Base-by-base conservation (phyloP, 2,797 vertebrate genomes). In the Hipposideros larvatus region DNA sequence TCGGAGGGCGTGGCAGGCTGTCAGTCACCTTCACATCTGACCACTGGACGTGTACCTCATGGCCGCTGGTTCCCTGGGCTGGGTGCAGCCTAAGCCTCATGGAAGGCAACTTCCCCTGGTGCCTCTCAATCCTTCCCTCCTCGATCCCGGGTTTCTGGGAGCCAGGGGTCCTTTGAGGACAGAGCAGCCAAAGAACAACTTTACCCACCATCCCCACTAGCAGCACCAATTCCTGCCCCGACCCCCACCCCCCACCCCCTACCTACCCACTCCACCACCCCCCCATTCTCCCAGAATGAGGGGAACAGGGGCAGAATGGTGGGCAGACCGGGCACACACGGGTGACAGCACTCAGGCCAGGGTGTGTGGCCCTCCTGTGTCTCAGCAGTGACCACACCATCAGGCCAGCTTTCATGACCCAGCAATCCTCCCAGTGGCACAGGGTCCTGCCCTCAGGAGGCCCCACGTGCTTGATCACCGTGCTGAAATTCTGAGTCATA, bases 391-490 rank as follows among this genome's bases (percentile, higher is more conserved):
- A 87, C 87, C n/a, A n/a, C 24, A 19, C 1, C 4, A 6, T 51
- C 48, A 15, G 26, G n/a, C 43, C 34, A 9, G 11, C 18, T 34
- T 74, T 87, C 31, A 0, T 7, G 43, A 26, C 63, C 13, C 7
- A 37, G 46, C 46, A n/a, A n/a, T 24, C 55, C 18, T 4, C 4
- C 22, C 9, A 7, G 51, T 16, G 84, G 26, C 63, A 28, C 37
- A 37, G 43, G 0, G 7, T 21, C 53, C 87, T 31, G 0, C 22
- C 22, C 75, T 43, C 48, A 53, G 46, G 65, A 28, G 51, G 66
- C 37, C 22, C 8, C 34, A 41, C 4, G 0, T 0, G 0, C 55
- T 79, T 74, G 28, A 3, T 18, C 5, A 0, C 37, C 55, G 21
- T 65, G 73, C 75, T 84, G 41, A 87, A 95, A 63, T 68, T 46